Percentiles rank a stretch among this genome's conserved stretches.
Conservation (phyloP, 2,797 vertebrate genomes). For the Schizopygopsis malacanthus region DNA sequence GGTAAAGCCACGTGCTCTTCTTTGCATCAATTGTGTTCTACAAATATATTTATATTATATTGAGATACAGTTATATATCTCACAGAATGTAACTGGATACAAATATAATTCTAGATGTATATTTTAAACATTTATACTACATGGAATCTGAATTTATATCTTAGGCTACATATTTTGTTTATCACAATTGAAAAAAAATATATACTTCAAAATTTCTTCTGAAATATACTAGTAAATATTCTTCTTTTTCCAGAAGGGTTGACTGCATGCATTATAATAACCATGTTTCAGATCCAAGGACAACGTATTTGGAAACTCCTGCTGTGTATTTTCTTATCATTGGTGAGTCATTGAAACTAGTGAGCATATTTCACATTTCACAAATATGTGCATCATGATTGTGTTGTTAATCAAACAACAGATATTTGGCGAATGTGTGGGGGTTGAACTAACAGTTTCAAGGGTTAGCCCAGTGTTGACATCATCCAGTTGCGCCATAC, state of each 20-base stretch:
- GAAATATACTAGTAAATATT: conserved; percentile 1
- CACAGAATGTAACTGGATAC: neutral
- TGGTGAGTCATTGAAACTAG: conserved; percentile 11
- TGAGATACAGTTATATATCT: neutral
- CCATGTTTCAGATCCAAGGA: neutral
- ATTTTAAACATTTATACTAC: neutral
- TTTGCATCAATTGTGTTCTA: neutral
- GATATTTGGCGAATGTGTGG: neutral
- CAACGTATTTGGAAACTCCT: neutral
- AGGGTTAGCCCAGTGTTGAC: neutral
- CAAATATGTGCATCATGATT: neutral
- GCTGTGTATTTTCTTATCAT: neutral
- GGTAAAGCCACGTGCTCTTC: neutral
- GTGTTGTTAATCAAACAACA: neutral
- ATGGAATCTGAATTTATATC: neutral
- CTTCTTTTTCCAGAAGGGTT: neutral
- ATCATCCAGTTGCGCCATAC: neutral
- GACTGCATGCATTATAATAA: neutral
- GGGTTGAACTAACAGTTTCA: neutral
- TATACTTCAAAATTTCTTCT: neutral
- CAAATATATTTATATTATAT: neutral
- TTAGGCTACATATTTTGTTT: neutral
- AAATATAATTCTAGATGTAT: neutral
- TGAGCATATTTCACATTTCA: neutral
- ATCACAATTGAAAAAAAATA: neutral